phyloP scores from a whole-genome alignment of 2,797 vertebrate genomes.

The Crenichthys baileyi region DNA sequence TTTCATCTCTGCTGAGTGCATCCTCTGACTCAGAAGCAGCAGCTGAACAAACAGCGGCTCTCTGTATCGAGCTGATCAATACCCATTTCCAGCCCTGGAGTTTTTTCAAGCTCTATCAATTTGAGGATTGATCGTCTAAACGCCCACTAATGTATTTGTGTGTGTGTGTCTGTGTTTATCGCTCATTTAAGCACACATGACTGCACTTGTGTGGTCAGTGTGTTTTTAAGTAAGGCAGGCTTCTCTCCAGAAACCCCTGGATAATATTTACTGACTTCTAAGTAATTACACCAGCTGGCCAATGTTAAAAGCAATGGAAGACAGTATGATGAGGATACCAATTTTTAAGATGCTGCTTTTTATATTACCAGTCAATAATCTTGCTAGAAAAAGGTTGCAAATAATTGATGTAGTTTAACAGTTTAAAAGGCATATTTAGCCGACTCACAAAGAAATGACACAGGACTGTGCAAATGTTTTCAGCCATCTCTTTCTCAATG shows the following conservation, averaged over 20 bases:
- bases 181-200: constrained; percentile 17
- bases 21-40: constrained; percentile 61
- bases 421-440: too few relatives aligned
- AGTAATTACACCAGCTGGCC: not conserved
- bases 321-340: not conserved
- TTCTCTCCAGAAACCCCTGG: not conserved
- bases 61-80: constrained; percentile 59
- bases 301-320: not conserved
- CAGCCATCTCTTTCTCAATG: not conserved
- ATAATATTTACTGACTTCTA: not conserved
- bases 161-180: constrained; percentile 17
- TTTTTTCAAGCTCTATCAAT: constrained; percentile 60
- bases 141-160: constrained; percentile 6
- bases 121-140: constrained; percentile 68
- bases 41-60: constrained; percentile 56
- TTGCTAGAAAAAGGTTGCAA: not conserved
- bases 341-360: not conserved
- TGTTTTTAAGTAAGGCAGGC: not conserved
- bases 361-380: not conserved
- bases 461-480: not conserved
- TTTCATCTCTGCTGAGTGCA: constrained; percentile 52
- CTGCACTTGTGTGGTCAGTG: constrained; percentile 20
- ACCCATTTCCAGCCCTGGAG: constrained; percentile 56
- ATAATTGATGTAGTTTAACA: not conserved
- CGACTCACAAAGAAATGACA: too few relatives aligned